Percentiles rank a stretch among this genome's conserved stretches.
phyloP scores from a whole-genome alignment of 2,797 vertebrate genomes.

The Pangasius djambal region DNA sequence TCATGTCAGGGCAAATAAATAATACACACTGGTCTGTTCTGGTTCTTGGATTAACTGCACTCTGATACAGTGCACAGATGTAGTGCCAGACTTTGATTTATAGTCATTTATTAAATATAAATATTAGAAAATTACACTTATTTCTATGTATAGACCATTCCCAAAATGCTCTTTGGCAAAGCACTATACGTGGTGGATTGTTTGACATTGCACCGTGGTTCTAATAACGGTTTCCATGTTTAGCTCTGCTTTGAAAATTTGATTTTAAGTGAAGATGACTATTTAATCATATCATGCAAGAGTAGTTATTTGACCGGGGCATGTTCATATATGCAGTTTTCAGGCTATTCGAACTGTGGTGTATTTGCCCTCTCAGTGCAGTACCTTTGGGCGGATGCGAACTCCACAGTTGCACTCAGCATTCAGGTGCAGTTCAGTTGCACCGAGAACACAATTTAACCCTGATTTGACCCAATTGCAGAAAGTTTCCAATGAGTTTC shows the following conservation, averaged over 20 bases:
- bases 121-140: no score
- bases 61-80: not conserved
- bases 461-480: not conserved
- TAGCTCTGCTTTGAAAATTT: not conserved
- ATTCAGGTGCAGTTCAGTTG: not conserved
- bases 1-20: slow-evolving; percentile 4
- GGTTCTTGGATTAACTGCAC: not conserved
- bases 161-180: not conserved
- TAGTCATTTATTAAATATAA: no score
- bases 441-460: not conserved
- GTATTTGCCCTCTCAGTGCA: not conserved
- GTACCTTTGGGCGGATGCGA: not conserved
- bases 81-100: not conserved
- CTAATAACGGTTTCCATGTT: not conserved
- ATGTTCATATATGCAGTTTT: not conserved
- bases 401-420: not conserved
- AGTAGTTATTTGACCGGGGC: not conserved
- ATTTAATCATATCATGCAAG: not conserved
- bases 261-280: slow-evolving; percentile 3
- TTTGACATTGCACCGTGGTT: not conserved
- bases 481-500: slow-evolving; percentile 13
- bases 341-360: not conserved
- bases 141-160: not conserved
- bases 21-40: not conserved
- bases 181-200: not conserved